phyloP scores from a whole-genome alignment of 2,797 vertebrate genomes.

The Protosalanx chinensis region DNA sequence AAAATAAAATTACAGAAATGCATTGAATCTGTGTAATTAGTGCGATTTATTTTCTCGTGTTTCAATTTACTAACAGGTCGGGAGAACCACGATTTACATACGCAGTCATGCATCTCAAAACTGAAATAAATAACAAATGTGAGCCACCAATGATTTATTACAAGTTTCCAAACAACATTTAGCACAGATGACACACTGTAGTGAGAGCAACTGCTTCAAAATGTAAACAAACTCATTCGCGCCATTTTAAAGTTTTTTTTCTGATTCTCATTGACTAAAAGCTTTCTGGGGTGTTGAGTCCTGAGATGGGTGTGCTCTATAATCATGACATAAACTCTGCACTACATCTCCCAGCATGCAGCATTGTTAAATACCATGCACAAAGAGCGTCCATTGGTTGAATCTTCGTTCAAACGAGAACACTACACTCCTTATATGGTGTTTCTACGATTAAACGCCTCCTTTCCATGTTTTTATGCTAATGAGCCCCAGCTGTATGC shows the following conservation, averaged over 20 bases:
- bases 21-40: slow-evolving; percentile 19
- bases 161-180: neutral
- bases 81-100: neutral
- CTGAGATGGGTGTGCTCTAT: neutral
- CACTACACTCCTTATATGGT: slow-evolving; percentile 35
- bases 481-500: slow-evolving; percentile 44
- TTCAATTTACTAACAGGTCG: neutral
- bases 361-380: slow-evolving; percentile 20
- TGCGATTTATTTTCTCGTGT: neutral
- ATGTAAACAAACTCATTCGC: slow-evolving; percentile 34
- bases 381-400: slow-evolving; percentile 17
- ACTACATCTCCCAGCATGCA: slow-evolving; percentile 37
- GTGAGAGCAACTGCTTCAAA: slow-evolving; percentile 3
- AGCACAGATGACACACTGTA: neutral
- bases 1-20: slow-evolving; percentile 30
- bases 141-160: too few species aligned
- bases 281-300: slow-evolving; percentile 36
- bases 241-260: slow-evolving; percentile 35
- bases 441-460: slow-evolving; percentile 22
- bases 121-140: neutral
- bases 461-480: slow-evolving; percentile 32
- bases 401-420: slow-evolving; percentile 24
- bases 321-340: neutral
- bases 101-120: neutral
- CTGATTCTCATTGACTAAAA: neutral